A percentile compares a stretch with the other conserved stretches of the same genome.
phyloP scores from a whole-genome alignment of 2,113 vertebrate genomes.

The Melanerpes formicivorus region DNA sequence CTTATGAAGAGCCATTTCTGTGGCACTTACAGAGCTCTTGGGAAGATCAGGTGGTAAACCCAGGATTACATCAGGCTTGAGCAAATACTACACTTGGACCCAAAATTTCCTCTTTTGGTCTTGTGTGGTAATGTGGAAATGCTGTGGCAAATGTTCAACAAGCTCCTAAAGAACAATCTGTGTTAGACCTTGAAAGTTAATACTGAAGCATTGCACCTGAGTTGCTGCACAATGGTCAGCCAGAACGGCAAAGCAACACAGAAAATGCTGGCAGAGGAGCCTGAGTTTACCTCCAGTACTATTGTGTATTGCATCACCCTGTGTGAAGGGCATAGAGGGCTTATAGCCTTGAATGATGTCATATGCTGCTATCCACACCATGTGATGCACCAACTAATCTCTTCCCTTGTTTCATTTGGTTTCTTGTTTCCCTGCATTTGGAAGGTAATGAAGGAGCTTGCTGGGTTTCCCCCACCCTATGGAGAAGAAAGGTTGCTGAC shows the following conservation, averaged over 20 bases:
- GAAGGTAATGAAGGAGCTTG: background rate
- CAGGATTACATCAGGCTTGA: background rate
- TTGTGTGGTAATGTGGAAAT: background rate
- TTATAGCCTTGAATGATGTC: background rate
- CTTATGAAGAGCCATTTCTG: background rate
- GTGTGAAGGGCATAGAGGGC: background rate
- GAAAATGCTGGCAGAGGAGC: background rate
- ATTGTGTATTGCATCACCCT: background rate
- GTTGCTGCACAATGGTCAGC: background rate
- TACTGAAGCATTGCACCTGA: background rate
- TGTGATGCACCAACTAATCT: accelerated
- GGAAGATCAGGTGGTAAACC: background rate
- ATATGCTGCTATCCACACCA: background rate
- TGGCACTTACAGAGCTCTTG: background rate
- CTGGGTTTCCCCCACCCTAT: background rate
- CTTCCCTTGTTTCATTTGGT: background rate
- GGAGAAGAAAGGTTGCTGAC: background rate
- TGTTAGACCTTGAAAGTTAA: slow-evolving; percentile 50
- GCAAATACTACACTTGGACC: background rate
- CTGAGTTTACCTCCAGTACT: background rate
- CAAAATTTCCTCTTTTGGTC: background rate
- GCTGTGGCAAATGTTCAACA: slow-evolving; percentile 11
- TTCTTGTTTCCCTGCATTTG: background rate
- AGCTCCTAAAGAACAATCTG: background rate
- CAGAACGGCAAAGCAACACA: background rate